Evolutionary conservation across 2,797 vertebrate genomes (phyloP).

Genomic region (Amazona ochrocephala): DNA sequence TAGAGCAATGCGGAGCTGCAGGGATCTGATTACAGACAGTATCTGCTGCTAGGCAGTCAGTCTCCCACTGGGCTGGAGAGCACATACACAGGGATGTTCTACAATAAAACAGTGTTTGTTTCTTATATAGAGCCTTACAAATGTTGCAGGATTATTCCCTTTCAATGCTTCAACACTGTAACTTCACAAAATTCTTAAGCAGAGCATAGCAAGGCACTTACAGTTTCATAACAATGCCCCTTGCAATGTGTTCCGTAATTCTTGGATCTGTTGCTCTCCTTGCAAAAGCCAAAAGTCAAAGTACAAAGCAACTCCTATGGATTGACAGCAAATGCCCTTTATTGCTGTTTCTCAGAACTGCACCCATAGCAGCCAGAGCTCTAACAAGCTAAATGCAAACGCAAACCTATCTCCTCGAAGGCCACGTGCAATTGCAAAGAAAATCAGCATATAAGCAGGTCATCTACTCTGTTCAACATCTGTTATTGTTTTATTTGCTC

Average conservation of each 20-base stretch:
- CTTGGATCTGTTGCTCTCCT: neutral
- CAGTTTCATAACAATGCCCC: neutral
- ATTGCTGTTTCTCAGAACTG: neutral
- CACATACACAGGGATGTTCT: neutral
- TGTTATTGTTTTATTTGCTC: neutral
- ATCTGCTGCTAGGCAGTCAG: neutral
- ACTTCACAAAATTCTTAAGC: neutral
- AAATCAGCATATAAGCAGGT: neutral
- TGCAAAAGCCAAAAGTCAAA: constrained; percentile 13
- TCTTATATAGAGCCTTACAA: neutral
- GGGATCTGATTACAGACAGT: constrained; percentile 1
- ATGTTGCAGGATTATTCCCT: neutral
- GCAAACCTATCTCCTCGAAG: neutral
- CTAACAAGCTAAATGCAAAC: neutral
- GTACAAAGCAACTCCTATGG: neutral
- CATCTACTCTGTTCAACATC: neutral
- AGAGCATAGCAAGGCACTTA: neutral
- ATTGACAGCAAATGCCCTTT: neutral
- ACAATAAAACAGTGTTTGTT: neutral
- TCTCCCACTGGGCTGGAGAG: neutral
- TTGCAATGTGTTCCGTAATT: neutral
- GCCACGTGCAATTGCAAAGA: neutral
- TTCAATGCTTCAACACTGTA: neutral
- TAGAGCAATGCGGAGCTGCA: neutral
- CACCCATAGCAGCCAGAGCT: neutral